phyloP scores from a whole-genome alignment of 2,113 vertebrate species.

The Arenaria interpres region DNA sequence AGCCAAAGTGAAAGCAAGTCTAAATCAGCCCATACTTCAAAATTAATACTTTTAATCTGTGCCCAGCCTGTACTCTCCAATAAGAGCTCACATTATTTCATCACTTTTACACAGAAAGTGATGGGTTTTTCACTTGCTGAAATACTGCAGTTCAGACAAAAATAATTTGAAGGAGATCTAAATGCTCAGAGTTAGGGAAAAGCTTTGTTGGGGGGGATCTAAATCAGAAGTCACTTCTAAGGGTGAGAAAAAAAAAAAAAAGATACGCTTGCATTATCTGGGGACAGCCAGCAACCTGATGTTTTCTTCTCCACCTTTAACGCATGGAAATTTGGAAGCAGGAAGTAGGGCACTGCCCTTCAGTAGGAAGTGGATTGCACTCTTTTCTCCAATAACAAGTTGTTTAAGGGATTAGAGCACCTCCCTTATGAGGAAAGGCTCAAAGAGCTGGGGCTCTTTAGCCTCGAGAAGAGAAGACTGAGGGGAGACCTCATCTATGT shows the following conservation, averaged over 20 bases:
- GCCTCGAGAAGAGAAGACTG: too few species aligned
- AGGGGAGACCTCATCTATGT: too few species aligned
- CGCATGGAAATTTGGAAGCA: not conserved
- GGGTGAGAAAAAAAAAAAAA: not conserved
- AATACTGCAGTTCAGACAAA: not conserved
- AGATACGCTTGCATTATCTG: not conserved
- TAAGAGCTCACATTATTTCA: not conserved
- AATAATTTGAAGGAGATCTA: not conserved
- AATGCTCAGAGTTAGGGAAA: not conserved
- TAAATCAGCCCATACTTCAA: not conserved
- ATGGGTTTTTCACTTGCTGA: not conserved
- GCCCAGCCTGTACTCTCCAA: not conserved
- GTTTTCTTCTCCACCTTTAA: not conserved
- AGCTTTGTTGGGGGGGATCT: rapidly evolving
- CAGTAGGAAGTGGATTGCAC: not conserved
- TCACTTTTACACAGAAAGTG: not conserved
- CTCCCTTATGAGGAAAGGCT: too few species aligned
- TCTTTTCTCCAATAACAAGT: not conserved
- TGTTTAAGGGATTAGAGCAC: too few species aligned
- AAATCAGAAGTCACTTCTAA: not conserved
- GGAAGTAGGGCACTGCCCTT: not conserved
- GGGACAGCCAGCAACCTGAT: not conserved
- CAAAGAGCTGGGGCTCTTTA: too few species aligned
- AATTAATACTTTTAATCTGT: not conserved
- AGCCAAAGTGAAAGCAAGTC: not conserved